Conservation (phyloP, 2,888 invertebrate genomes). For the Cheilosia variabilis region DNA sequence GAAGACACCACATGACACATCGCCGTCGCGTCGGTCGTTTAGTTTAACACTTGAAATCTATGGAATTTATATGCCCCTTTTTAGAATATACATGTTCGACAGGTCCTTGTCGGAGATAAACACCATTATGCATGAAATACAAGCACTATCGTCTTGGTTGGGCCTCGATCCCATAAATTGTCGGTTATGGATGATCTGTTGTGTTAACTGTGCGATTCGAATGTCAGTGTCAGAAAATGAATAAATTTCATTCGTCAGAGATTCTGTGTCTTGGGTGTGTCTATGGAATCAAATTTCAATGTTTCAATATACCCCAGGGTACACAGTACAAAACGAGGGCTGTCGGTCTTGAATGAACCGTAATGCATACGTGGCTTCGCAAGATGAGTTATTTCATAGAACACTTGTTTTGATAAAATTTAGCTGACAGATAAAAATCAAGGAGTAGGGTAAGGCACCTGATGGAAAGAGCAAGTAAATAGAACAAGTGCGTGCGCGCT, state of each 20-base stretch:
- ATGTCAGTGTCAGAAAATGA: slow-evolving; percentile 60
- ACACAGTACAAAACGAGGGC: neutral
- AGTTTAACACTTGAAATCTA: slow-evolving; percentile 66
- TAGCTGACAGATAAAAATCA: slow-evolving; percentile 23
- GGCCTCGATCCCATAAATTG: slow-evolving; percentile 60
- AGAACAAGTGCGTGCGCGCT: too few species aligned
- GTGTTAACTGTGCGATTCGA: slow-evolving; percentile 69
- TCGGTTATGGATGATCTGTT: slow-evolving; percentile 72
- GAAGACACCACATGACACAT: slow-evolving; percentile 57
- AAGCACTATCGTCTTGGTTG: slow-evolving; percentile 33
- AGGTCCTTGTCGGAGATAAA: slow-evolving; percentile 68
- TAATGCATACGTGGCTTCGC: neutral
- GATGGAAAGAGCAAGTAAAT: neutral
- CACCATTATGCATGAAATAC: slow-evolving; percentile 60
- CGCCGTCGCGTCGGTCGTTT: slow-evolving; percentile 31
- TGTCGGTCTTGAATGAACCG: slow-evolving; percentile 1
- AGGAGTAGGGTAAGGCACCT: neutral
- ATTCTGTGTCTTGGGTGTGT: slow-evolving; percentile 31
- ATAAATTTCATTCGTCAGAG: slow-evolving; percentile 48
- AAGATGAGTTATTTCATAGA: slow-evolving; percentile 34
- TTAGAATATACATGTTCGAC: slow-evolving; percentile 38
- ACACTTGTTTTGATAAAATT: slow-evolving; percentile 67
- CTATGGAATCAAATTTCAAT: slow-evolving; percentile 53
- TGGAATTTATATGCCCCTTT: slow-evolving; percentile 2
- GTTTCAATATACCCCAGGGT: slow-evolving; percentile 30